Conservation (phyloP, 2,797 vertebrate species). For the Pteronotus mesoamericanus region DNA sequence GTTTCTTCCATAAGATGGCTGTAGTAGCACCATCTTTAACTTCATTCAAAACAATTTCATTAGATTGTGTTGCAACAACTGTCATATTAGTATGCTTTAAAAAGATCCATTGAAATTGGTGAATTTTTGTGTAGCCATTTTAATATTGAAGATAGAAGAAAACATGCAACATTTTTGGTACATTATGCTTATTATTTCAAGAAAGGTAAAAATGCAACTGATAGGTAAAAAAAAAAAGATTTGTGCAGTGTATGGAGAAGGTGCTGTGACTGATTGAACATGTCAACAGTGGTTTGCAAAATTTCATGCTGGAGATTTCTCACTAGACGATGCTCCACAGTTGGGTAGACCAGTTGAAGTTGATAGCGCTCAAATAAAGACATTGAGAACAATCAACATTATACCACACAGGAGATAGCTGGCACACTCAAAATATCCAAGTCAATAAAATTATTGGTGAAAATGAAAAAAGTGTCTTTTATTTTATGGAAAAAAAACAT, state of each 20-base stretch:
- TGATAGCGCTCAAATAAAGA: background rate
- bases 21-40: background rate
- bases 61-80: background rate
- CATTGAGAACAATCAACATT: background rate
- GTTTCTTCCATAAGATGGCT: background rate
- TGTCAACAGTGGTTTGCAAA: too few species aligned
- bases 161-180: background rate
- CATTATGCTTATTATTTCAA: background rate
- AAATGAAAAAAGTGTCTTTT: background rate
- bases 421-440: background rate
- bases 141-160: background rate
- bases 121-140: background rate
- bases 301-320: background rate
- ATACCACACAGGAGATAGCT: background rate
- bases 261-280: too few species aligned
- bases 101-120: background rate
- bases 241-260: background rate
- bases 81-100: background rate
- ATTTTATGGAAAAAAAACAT: background rate
- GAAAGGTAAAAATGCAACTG: background rate
- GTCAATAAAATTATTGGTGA: background rate
- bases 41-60: background rate
- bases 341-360: background rate
- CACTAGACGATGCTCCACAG: too few species aligned
- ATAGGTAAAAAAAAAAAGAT: background rate